Base-by-base conservation (phyloP, 35 echinoderm and acorn worm species). In the Chiridota heheva region DNA sequence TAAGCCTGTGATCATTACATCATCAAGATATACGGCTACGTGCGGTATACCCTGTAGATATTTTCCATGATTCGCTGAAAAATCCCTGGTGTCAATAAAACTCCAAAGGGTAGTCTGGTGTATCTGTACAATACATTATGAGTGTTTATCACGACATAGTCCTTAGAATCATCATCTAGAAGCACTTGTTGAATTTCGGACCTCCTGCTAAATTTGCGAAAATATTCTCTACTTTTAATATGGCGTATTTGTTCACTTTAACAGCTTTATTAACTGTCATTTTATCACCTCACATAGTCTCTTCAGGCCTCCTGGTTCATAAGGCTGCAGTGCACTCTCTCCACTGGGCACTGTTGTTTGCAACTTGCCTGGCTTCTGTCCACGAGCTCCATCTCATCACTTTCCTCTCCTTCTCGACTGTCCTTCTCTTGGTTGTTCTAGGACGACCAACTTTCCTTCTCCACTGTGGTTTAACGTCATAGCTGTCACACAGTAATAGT, bases 241-340 rank as follows among this genome's bases (percentile, higher is more conserved):
- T 51, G 17, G 67, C 82, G 27, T 82, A 86, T 72, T 18, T 60
- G 36, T 82, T 76, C 1, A 86, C 27, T 35, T 86, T 73, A 17
- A 40, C 36, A 20, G 71, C 44, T n/a, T 20, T 30, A 60, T 90
- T 84, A 18, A 90, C 64, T 1, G 81, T 84, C 22, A 60, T 41
- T 36, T 90, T 90, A 58, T 91, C 82, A 7, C 82, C 82, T 70
- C 82, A 91, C 3, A 91, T 69, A n/a, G n/a, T n/a, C n/a, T n/a
- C n/a, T n/a, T n/a, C n/a, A n/a, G n/a, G n/a, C n/a, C n/a, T n/a
- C n/a, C n/a, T n/a, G n/a, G n/a, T n/a, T n/a, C n/a, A n/a, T n/a
- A n/a, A n/a, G n/a, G n/a, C n/a, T n/a, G n/a, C n/a, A n/a, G n/a
- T n/a, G n/a, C n/a, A n/a, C n/a, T n/a, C n/a, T n/a, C n/a, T n/a